phyloP scores from a whole-genome alignment of 2,888 invertebrate species.

The Melikaiella ostensackeni region DNA sequence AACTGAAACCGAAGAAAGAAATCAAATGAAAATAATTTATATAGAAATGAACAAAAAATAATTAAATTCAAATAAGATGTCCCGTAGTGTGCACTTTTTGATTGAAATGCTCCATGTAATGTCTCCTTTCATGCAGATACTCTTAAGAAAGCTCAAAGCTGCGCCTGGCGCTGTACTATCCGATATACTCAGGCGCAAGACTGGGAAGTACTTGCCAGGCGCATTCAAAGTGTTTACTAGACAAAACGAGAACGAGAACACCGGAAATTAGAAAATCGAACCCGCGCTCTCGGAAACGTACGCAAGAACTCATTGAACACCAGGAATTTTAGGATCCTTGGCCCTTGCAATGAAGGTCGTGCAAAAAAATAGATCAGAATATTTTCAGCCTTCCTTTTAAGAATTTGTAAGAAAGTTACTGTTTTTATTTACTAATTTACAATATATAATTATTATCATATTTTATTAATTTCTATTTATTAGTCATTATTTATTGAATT shows the following conservation, averaged over 20 bases:
- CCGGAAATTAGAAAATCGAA: conserved; percentile 61
- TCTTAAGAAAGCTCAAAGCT: background rate
- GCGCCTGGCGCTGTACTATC: background rate
- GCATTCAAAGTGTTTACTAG: conserved; percentile 2
- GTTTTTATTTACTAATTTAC: no score
- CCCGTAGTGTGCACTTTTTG: background rate
- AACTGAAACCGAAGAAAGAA: conserved; percentile 63
- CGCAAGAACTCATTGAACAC: conserved; percentile 23
- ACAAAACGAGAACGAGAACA: conserved; percentile 40
- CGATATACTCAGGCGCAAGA: background rate
- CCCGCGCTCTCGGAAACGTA: conserved; percentile 19
- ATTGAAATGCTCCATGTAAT: background rate
- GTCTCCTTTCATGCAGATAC: background rate
- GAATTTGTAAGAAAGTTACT: no score
- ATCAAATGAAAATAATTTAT: background rate
- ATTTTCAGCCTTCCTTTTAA: background rate
- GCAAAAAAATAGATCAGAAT: background rate
- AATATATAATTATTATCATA: no score
- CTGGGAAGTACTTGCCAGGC: background rate
- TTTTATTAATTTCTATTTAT: no score
- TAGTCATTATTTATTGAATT: no score
- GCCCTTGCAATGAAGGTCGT: conserved; percentile 10
- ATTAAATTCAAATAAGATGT: background rate
- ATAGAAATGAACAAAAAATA: background rate
- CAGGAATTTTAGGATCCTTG: background rate